phyloP scores from a whole-genome alignment of 2,797 vertebrate species.

The Amblyopsis hoosieri region DNA sequence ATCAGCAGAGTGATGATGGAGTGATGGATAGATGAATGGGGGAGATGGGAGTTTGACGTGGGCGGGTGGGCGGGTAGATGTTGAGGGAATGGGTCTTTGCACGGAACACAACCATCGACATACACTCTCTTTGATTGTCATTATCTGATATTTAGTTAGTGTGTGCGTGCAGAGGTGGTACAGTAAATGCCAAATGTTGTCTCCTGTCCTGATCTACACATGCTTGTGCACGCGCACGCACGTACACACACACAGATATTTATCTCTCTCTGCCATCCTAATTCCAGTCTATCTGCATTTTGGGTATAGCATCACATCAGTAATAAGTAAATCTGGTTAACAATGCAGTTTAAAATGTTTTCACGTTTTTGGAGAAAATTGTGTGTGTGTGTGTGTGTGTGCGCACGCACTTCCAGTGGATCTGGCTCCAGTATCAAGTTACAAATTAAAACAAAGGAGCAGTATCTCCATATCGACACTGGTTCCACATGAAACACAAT shows the following conservation, averaged over 20 bases:
- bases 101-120: too few species aligned
- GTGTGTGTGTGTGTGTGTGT: not conserved
- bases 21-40: slow-evolving; percentile 32
- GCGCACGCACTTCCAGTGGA: not conserved
- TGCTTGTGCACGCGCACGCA: too few species aligned
- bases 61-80: not conserved
- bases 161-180: too few species aligned
- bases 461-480: slow-evolving; percentile 79
- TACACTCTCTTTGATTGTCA: too few species aligned
- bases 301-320: not conserved
- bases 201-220: too few species aligned
- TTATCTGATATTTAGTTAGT: too few species aligned
- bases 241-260: too few species aligned
- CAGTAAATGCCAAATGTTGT: too few species aligned
- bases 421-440: slow-evolving; percentile 77
- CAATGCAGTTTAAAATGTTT: not conserved
- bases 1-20: slow-evolving; percentile 52
- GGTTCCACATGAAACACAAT: slow-evolving; percentile 81
- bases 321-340: slow-evolving; percentile 3
- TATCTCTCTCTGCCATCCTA: not conserved
- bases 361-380: not conserved
- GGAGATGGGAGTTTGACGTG: not conserved
- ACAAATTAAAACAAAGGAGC: slow-evolving; percentile 85
- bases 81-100: not conserved
- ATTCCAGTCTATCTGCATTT: not conserved